Base-by-base conservation (phyloP, 2,113 vertebrate genomes). In the Urocynchramus pylzowi region DNA sequence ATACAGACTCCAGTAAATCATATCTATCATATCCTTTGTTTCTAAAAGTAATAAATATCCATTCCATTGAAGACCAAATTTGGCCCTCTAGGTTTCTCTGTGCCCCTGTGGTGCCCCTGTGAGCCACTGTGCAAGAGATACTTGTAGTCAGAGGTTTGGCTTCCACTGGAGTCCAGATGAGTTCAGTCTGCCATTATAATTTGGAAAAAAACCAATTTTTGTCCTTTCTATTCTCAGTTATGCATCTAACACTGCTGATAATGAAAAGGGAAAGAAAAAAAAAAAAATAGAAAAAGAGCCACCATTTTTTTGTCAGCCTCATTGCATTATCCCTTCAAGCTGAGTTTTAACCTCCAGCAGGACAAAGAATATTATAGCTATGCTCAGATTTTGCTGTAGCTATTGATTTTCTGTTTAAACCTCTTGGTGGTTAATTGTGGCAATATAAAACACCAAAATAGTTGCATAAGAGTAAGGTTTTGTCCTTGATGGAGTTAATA, bases 211-310 rank as follows among this genome's bases (percentile, higher is more conserved):
- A n/a, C n/a, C 17, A 13, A 18, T 83, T 64, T 14, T 77, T 11
- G 28, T 65, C 4, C 22, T 74, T 78, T 70, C 9, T 71, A 1
- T 61, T 74, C 10, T 18, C 35, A 45, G 22, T 78, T 65, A 45
- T 61, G 31, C 47, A 45, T 49, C 17, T n/a, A 49, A 10, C 31
- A 53, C 21, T 94, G 9, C 45, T 81, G 50, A 61, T 27, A 74
- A 45, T 61, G 45, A 28, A 7, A 53, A 68, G 6, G 10, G 5
- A 3, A 14, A 54, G 35, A 41, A 68, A 65, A 39, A 44, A 15
- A 67, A 26, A n/a, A n/a, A n/a, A n/a, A n/a, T n/a, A n/a, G n/a
- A n/a, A n/a, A 17, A 7, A 0, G 1, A 44, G 17, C 5, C 41
- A 44, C 16, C 2, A 16, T 69, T 92, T 81, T 69, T 57, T 4